Evolutionary conservation across 2,888 invertebrate genomes (phyloP), one percentile per base, ranked within the genome.

Genomic region (Drosophila mercatorum): DNA sequence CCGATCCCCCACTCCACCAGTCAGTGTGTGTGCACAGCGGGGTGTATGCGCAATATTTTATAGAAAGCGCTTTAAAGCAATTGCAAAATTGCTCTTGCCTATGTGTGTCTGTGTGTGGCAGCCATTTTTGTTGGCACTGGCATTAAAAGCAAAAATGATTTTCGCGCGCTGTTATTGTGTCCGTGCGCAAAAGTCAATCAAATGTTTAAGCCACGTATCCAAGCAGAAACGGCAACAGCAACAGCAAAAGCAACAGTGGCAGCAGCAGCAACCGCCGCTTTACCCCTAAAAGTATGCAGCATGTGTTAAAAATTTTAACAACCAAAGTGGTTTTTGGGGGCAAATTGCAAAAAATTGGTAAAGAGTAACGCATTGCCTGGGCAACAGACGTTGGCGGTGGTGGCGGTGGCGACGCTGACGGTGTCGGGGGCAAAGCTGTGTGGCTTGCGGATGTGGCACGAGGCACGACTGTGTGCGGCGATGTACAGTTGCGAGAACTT

Each of bases 31-130:
- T 64, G 61, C 55, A 65, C 75, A 66, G 70, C 73, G 78, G 78
- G 81, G 73, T 85, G 83, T 81, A 81, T 84, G 65, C 80, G 89
- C 75, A 84, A 84, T 84, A 87, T 81, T 80, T 89, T 71, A 71
- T 72, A 63, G 38, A 60, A 63, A 62, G 38, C 58, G 58, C 74
- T 81, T 80, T 73, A 81, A 69, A 78, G 78, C 78, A 78, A 78
- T 77, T 77, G 67, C 41, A 59, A 79, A 75, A 22, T 46, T 53
- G 36, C 22, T 47, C 62, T 68, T 72, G 34, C 34, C 59, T 59
- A 55, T 72, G 55, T 41, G 41, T 28, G 55, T 41, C 40, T 55
- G 41, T 41, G 40, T 74, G 59, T 53, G 51, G 56, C 34, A 44
- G 52, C 60, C 22, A 59, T 51, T 62, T 59, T 17, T 53, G 55